Evolutionary conservation across 2,888 invertebrate species (phyloP).

Genomic region (Cenopis cana): DNA sequence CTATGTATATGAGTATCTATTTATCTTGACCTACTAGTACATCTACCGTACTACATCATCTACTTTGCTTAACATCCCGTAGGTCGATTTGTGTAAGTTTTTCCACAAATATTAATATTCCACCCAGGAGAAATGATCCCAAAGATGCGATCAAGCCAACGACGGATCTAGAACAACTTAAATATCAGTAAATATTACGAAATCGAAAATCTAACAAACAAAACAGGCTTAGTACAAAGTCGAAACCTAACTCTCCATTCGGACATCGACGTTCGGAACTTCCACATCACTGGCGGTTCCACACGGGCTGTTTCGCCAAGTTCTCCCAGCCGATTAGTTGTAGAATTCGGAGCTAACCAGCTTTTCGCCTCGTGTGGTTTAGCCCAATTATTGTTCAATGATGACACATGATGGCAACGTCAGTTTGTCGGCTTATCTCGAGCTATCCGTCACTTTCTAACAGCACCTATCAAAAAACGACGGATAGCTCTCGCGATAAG

Average conservation of each 20-base stretch:
- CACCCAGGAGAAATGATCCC: neutral
- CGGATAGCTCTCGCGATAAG: no score
- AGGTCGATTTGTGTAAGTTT: no score
- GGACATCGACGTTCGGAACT: constrained; percentile 21
- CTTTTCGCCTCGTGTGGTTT: constrained; percentile 52
- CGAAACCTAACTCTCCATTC: constrained; percentile 8
- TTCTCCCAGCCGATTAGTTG: constrained; percentile 54
- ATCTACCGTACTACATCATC: no score
- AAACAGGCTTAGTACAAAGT: constrained; percentile 18
- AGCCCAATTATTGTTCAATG: constrained; percentile 38
- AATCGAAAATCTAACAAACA: neutral
- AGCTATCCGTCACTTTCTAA: no score
- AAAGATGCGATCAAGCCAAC: neutral
- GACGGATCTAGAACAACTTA: neutral
- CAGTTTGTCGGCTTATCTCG: no score
- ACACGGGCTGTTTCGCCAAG: constrained; percentile 49
- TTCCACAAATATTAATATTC: no score
- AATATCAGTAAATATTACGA: no score
- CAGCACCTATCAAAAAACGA: no score
- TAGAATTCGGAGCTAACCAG: constrained; percentile 53
- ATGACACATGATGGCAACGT: no score
- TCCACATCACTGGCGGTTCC: constrained; percentile 22
- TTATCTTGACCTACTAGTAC: no score
- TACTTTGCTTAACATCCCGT: no score
- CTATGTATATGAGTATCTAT: no score